Conservation (phyloP, 2,888 invertebrate genomes). For the Acleris laterana region DNA sequence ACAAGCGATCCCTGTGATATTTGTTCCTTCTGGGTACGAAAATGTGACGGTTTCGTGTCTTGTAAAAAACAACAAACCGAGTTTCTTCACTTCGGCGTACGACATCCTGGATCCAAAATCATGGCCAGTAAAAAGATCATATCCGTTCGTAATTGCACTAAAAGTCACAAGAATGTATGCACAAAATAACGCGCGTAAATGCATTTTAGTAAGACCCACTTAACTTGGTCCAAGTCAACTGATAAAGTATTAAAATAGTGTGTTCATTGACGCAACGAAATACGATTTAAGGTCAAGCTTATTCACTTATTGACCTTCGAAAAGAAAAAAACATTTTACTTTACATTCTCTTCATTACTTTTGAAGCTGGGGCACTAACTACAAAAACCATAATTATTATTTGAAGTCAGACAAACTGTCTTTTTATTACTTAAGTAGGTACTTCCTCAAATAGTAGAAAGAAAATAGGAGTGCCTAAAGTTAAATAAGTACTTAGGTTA, state of each 20-base stretch:
- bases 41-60: slow-evolving; percentile 47
- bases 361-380: no score
- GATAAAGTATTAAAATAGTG: slow-evolving; percentile 22
- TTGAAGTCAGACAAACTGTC: no score
- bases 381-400: no score
- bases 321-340: no score
- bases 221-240: slow-evolving; percentile 23
- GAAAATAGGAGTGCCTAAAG: no score
- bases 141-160: slow-evolving; percentile 5
- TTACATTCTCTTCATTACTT: no score
- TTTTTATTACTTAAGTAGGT: no score
- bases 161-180: slow-evolving; percentile 18
- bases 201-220: slow-evolving; percentile 16
- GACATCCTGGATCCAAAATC: slow-evolving; percentile 59
- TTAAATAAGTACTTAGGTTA: no score
- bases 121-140: slow-evolving; percentile 45
- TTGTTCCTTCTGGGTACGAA: slow-evolving; percentile 52
- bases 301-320: not conserved
- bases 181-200: slow-evolving; percentile 7
- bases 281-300: slow-evolving; percentile 14
- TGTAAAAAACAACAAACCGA: slow-evolving; percentile 54
- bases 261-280: slow-evolving; percentile 22
- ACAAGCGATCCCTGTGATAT: slow-evolving; percentile 57
- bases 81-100: slow-evolving; percentile 56
- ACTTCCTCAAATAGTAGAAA: no score